Conservation (phyloP, 2,113 vertebrate species). For the Tragelaphus imberbis region DNA sequence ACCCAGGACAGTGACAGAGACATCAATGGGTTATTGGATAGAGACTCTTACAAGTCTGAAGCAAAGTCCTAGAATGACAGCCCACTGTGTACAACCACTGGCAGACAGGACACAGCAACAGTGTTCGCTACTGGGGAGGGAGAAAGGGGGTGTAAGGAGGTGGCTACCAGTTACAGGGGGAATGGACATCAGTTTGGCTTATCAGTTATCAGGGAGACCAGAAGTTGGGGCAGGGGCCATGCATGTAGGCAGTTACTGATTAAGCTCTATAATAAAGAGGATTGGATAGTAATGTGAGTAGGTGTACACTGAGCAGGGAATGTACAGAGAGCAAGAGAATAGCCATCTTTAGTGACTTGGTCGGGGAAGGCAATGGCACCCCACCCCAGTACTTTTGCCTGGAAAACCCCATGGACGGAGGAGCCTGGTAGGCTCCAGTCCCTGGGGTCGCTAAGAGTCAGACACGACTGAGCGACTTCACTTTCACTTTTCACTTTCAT, state of each 20-base stretch:
- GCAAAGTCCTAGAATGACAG: neutral
- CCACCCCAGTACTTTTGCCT: too few species aligned
- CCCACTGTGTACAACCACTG: neutral
- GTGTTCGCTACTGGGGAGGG: neutral
- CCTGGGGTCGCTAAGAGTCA: too few species aligned
- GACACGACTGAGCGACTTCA: too few species aligned
- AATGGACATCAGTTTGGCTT: neutral
- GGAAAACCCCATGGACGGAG: too few species aligned
- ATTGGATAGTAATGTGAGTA: neutral
- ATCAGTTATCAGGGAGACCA: neutral
- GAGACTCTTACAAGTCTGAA: neutral
- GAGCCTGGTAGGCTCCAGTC: too few species aligned
- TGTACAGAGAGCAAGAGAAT: neutral
- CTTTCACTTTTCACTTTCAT: too few species aligned
- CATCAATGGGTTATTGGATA: neutral
- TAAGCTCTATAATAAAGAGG: neutral
- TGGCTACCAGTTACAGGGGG: neutral
- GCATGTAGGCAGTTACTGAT: neutral
- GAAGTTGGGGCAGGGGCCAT: neutral
- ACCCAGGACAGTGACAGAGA: neutral
- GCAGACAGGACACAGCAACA: neutral
- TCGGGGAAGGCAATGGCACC: too few species aligned
- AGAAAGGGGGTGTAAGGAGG: neutral
- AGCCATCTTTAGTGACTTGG: neutral
- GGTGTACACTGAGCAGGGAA: neutral